Percentiles rank a stretch among this genome's conserved stretches.
phyloP scores from a whole-genome alignment of 2,888 invertebrate genomes.

The Campoplex nolae region DNA sequence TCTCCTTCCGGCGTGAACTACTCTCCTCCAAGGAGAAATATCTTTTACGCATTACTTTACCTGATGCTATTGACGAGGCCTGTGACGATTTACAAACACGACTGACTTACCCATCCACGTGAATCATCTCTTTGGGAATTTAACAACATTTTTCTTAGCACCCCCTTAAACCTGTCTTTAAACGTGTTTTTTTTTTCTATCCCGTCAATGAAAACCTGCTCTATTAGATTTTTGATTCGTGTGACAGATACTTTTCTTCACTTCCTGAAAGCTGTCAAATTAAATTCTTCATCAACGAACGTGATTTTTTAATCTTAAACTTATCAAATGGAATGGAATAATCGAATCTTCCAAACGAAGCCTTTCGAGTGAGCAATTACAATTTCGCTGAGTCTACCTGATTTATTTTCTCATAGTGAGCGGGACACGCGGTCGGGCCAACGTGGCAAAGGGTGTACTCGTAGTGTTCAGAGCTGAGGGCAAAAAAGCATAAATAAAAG shows the following conservation, averaged over 20 bases:
- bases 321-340: too few species aligned
- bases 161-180: background rate
- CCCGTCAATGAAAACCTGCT: background rate
- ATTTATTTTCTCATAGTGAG: slow-evolving; percentile 10
- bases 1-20: slow-evolving; percentile 51
- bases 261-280: too few species aligned
- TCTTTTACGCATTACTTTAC: slow-evolving; percentile 38
- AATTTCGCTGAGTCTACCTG: background rate
- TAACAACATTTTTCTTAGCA: background rate
- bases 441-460: slow-evolving; percentile 6
- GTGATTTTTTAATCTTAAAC: too few species aligned
- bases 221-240: background rate
- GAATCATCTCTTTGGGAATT: slow-evolving; percentile 2
- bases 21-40: slow-evolving; percentile 14
- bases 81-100: slow-evolving; percentile 32
- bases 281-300: too few species aligned
- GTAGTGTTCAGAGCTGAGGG: slow-evolving; percentile 24
- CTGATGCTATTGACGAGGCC: slow-evolving; percentile 26
- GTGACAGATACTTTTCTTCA: background rate
- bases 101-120: slow-evolving; percentile 11
- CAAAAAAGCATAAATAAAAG: background rate
- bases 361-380: background rate
- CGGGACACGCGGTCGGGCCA: too few species aligned
- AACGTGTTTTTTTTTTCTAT: background rate
- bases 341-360: too few species aligned